Conservation (phyloP, 2,797 vertebrate genomes). For the Schizothorax lantsangensis region DNA sequence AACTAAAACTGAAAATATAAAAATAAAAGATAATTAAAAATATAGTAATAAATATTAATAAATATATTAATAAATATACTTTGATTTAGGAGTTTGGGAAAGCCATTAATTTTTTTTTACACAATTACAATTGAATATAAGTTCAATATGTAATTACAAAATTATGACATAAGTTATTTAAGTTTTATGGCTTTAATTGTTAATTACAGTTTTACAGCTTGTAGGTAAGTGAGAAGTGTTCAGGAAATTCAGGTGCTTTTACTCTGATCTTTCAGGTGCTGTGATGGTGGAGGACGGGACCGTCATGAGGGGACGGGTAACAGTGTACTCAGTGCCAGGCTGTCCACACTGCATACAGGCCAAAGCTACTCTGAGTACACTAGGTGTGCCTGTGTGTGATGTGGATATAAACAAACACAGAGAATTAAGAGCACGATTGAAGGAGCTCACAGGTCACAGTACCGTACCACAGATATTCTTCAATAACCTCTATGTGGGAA, state of each 20-base stretch:
- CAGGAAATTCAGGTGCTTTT: background rate
- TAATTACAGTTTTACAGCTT: background rate
- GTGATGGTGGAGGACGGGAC: conserved; percentile 73
- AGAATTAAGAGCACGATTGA: conserved; percentile 69
- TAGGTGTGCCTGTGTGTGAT: conserved; percentile 74
- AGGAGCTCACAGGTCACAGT: conserved; percentile 74
- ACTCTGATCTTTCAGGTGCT: conserved; percentile 36
- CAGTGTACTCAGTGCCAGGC: conserved; percentile 77
- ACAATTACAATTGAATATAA: too few relatives aligned
- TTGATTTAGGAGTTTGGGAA: background rate
- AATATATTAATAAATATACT: background rate
- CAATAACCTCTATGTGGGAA: conserved; percentile 77
- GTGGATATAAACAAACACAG: conserved; percentile 75
- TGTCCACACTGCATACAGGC: conserved; percentile 79
- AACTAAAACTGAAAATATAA: background rate
- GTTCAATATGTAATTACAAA: too few relatives aligned
- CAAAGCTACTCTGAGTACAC: conserved; percentile 69
- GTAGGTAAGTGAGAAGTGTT: background rate
- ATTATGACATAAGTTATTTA: background rate
- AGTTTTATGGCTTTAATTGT: background rate
- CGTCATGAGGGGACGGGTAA: conserved; percentile 71
- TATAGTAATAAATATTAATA: background rate
- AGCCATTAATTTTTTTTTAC: background rate
- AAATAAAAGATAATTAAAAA: background rate
- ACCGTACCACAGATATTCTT: conserved; percentile 83